Evolutionary conservation across 2,888 invertebrate genomes (phyloP).

Genomic region (Ennomos erosarius): DNA sequence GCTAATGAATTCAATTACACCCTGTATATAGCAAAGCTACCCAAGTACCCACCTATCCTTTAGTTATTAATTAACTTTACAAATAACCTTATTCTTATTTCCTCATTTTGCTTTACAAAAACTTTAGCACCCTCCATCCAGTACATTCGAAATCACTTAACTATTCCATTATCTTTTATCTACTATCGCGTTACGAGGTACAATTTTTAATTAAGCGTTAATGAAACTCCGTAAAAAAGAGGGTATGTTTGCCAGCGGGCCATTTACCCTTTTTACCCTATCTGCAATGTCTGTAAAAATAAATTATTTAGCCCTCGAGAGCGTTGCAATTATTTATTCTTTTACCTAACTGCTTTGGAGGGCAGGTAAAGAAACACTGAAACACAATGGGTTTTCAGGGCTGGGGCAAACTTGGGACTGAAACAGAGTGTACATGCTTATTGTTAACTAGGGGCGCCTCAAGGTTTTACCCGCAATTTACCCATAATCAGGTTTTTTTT

Average conservation of each 20-base stretch:
- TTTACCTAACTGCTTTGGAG: constrained; percentile 7
- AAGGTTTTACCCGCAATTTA: too few relatives aligned
- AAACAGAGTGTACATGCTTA: too few relatives aligned
- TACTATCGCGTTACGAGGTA: constrained; percentile 40
- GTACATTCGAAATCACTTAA: constrained; percentile 38
- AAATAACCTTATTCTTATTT: too few relatives aligned
- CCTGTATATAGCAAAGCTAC: too few relatives aligned
- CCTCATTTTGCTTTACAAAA: not conserved
- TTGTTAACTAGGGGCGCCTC: too few relatives aligned
- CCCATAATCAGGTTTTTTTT: too few relatives aligned
- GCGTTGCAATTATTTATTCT: constrained; percentile 28
- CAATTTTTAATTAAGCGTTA: constrained; percentile 44
- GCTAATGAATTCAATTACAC: too few relatives aligned
- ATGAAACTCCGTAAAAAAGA: constrained; percentile 39
- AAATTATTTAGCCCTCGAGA: constrained; percentile 30
- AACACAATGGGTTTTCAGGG: not conserved
- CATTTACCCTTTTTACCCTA: constrained; percentile 26
- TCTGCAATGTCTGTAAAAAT: constrained; percentile 33
- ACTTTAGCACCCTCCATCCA: constrained; percentile 4
- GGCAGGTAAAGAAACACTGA: constrained; percentile 3
- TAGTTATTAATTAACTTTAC: too few relatives aligned
- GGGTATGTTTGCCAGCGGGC: constrained; percentile 34
- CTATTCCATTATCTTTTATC: constrained; percentile 42
- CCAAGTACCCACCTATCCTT: too few relatives aligned
- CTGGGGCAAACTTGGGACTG: not conserved